Percentiles rank a stretch among this genome's conserved stretches.
Conservation (phyloP, 2,888 invertebrate species). For the Diarsia dahlii region DNA sequence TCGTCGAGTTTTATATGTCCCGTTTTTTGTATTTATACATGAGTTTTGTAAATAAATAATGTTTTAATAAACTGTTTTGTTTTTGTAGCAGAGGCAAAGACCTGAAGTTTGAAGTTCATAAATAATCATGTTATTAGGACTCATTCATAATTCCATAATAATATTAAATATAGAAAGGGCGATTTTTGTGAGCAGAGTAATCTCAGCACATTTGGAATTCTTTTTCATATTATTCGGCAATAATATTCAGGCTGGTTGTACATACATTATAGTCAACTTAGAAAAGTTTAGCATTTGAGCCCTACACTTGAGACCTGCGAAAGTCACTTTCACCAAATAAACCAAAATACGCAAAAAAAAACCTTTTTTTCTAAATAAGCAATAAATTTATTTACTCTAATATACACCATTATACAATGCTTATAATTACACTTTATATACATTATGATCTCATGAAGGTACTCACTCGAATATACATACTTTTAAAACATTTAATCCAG, state of each 20-base stretch:
- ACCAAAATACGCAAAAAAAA: constrained; percentile 1
- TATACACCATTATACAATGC: constrained; percentile 64
- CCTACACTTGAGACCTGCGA: too few relatives aligned
- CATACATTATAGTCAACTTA: too few relatives aligned
- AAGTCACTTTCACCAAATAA: neutral
- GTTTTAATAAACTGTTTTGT: constrained; percentile 52
- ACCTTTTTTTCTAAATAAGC: constrained; percentile 48
- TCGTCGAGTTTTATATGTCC: constrained; percentile 60
- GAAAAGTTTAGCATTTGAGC: too few relatives aligned
- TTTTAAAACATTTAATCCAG: constrained; percentile 13
- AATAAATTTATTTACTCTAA: constrained; percentile 62
- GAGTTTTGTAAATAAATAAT: constrained; percentile 77
- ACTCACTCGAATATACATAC: constrained; percentile 44
- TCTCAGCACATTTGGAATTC: too few relatives aligned
- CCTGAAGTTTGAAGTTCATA: too few relatives aligned
- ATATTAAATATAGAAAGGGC: neutral
- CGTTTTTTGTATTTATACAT: constrained; percentile 68
- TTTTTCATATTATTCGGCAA: too few relatives aligned
- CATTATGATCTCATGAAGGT: constrained; percentile 57
- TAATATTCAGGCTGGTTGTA: too few relatives aligned
- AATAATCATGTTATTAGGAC: neutral
- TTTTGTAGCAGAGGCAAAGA: neutral
- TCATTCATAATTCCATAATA: neutral
- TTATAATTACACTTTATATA: constrained; percentile 64
- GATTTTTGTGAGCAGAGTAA: too few relatives aligned